Conservation (phyloP, 30 jellyfish, hydroid and myxozoan genomes). For the Aurelia sp. region DNA sequence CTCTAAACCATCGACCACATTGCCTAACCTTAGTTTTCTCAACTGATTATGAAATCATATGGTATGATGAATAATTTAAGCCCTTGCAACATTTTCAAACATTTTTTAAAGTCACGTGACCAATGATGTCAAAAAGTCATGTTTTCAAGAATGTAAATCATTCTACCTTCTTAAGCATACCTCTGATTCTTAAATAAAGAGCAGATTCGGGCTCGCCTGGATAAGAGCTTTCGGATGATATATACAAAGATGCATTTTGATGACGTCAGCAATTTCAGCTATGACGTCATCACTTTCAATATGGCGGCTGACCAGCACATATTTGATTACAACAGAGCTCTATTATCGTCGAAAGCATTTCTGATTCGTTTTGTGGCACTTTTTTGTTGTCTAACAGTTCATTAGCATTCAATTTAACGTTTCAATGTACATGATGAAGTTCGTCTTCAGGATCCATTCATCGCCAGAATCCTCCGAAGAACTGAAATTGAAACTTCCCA, state of each 20-base stretch:
- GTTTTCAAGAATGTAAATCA: constrained; percentile 5
- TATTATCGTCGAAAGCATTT: not conserved
- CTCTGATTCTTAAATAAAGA: constrained; percentile 3
- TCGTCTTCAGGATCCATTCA: constrained; percentile 59
- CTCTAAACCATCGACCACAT: constrained; percentile 22
- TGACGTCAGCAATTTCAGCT: not conserved
- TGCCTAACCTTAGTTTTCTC: constrained; percentile 35
- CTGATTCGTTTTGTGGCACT: not conserved
- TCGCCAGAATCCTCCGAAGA: constrained; percentile 59
- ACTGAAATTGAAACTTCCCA: too few relatives aligned
- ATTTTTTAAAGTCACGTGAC: constrained; percentile 13
- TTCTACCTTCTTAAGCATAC: constrained; percentile 1
- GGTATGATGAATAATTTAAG: not conserved
- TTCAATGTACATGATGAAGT: too few relatives aligned
- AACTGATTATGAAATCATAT: too few relatives aligned
- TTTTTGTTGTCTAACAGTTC: too few relatives aligned
- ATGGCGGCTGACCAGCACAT: too few relatives aligned
- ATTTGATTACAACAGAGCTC: not conserved
- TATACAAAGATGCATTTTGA: too few relatives aligned
- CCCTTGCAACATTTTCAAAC: not conserved
- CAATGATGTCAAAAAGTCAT: constrained; percentile 18
- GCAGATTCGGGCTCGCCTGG: constrained; percentile 17
- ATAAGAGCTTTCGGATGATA: constrained; percentile 10
- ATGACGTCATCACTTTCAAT: constrained; percentile 7
- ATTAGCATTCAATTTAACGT: too few relatives aligned